Evolutionary conservation across 2,797 vertebrate species (phyloP).

Genomic region (Chrysocyon brachyurus): DNA sequence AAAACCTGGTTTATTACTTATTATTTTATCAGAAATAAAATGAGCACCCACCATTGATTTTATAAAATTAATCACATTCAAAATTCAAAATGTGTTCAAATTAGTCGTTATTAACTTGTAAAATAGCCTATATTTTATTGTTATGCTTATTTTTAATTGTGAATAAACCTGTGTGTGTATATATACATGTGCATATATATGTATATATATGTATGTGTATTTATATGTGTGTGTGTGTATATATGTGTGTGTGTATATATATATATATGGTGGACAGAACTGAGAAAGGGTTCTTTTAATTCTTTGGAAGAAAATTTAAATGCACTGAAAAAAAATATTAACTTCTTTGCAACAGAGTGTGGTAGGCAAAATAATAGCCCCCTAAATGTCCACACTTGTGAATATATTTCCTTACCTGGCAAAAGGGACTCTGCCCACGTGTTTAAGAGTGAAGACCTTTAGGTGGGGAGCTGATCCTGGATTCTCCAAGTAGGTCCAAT

Average conservation of each 20-base stretch:
- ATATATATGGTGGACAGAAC: neutral
- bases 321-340: neutral
- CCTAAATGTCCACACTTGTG: neutral
- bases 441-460: neutral
- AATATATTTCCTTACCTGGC: neutral
- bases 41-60: neutral
- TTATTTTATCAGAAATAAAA: constrained; percentile 66
- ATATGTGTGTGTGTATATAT: neutral
- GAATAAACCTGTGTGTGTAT: neutral
- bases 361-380: neutral
- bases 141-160: neutral
- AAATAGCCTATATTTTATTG: neutral
- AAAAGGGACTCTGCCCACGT: neutral
- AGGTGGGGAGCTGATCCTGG: neutral
- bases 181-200: neutral
- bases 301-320: neutral
- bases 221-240: too few species aligned
- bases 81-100: neutral
- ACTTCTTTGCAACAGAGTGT: neutral
- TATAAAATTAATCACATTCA: neutral
- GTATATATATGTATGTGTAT: neutral
- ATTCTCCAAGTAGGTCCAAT: fast-evolving
- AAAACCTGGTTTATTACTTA: neutral
- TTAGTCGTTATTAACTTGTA: neutral
- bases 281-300: neutral